Evolutionary conservation across 2,113 vertebrate species (phyloP).

Genomic region (Scomber scombrus): DNA sequence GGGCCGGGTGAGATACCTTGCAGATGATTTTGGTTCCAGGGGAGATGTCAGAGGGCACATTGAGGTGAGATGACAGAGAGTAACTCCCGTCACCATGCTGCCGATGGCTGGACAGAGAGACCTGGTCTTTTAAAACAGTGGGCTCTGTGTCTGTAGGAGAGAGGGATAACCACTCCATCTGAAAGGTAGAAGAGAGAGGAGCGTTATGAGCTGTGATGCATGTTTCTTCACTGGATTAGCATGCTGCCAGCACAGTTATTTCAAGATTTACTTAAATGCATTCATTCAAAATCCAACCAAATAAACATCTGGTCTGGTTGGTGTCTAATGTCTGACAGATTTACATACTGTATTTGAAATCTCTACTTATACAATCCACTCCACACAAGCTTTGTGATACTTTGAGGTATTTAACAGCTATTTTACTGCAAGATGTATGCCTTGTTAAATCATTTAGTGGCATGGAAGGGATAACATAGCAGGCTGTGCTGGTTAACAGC

Average conservation of each 20-base stretch:
- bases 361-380: background rate
- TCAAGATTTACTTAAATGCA: background rate
- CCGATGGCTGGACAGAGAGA: slow-evolving; percentile 86
- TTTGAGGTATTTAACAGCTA: no score
- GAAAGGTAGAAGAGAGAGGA: slow-evolving; percentile 24
- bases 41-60: slow-evolving; percentile 46
- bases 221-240: background rate
- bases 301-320: background rate
- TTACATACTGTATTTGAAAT: background rate
- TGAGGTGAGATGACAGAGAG: slow-evolving; percentile 84
- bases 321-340: background rate
- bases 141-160: slow-evolving; percentile 72
- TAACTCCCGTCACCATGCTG: slow-evolving; percentile 85
- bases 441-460: background rate
- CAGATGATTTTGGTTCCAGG: slow-evolving; percentile 85
- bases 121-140: slow-evolving; percentile 62
- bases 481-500: background rate
- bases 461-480: background rate
- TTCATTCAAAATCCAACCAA: background rate
- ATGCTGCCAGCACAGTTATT: background rate
- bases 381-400: background rate
- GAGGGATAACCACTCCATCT: slow-evolving; percentile 84
- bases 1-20: slow-evolving; percentile 83
- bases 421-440: background rate
- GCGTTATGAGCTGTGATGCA: background rate